Conservation (phyloP, 1,140 invertebrate species). For the Lepidurus couesii region DNA sequence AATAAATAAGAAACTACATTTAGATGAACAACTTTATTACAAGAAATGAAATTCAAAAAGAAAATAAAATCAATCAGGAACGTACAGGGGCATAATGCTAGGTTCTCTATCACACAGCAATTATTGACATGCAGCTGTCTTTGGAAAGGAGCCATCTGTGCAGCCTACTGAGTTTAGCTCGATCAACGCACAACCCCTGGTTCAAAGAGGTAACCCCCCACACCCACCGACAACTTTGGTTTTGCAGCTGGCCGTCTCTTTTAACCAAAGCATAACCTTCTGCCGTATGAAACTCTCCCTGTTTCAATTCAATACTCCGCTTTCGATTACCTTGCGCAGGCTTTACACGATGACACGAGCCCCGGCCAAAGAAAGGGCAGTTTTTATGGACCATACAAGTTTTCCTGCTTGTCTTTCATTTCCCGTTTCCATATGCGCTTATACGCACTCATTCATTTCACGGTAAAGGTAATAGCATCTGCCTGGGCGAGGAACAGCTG, state of each 20-base stretch:
- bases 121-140: constrained; percentile 17
- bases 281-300: background rate
- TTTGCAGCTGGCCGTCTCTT: background rate
- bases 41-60: too few relatives aligned
- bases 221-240: background rate
- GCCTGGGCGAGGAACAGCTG: background rate
- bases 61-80: too few relatives aligned
- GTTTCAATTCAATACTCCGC: background rate
- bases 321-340: background rate
- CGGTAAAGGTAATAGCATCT: background rate
- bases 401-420: background rate
- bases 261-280: constrained; percentile 1
- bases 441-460: background rate
- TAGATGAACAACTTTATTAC: too few relatives aligned
- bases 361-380: background rate
- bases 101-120: background rate
- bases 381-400: background rate
- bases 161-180: background rate
- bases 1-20: too few relatives aligned
- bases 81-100: too few relatives aligned
- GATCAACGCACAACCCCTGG: background rate
- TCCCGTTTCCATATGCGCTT: background rate
- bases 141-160: constrained; percentile 12
- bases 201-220: background rate
- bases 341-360: background rate